These are phyloP conservation scores for Gymnocephalus cernua DNA, from an alignment of 2,113 vertebrate genomes.

Conservation along the genomic window DNA sequence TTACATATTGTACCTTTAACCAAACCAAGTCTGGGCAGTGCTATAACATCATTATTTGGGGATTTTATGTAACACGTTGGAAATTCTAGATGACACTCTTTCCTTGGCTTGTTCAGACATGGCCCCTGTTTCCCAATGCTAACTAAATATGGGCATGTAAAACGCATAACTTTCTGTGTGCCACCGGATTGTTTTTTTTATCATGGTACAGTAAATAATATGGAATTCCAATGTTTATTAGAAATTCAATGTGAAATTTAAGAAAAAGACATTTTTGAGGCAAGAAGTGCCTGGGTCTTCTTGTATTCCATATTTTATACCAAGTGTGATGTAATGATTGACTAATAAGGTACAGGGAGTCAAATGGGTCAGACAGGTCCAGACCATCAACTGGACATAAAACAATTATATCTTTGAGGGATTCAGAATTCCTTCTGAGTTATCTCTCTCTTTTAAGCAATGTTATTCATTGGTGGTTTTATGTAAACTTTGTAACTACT, in stretches of 20 bases:
- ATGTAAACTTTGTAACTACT: not conserved
- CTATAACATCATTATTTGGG: too few species aligned
- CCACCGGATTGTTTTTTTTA: not conserved
- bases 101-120: too few species aligned
- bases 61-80: too few species aligned
- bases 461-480: not conserved
- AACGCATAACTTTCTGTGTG: not conserved
- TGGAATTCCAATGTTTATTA: not conserved
- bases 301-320: not conserved
- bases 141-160: too few species aligned
- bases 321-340: not conserved
- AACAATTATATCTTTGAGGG: not conserved
- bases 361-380: not conserved
- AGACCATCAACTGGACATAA: not conserved
- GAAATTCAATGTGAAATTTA: not conserved
- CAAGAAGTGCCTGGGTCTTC: conserved; percentile 1
- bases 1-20: too few species aligned
- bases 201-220: not conserved
- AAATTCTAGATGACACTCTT: too few species aligned
- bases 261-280: not conserved
- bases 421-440: not conserved
- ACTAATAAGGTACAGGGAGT: not conserved
- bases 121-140: too few species aligned
- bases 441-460: not conserved
- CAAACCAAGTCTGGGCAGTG: too few species aligned